These are phyloP conservation scores for Tribolium madens DNA, from an alignment of 1,140 invertebrate genomes.

Conservation along the genomic window DNA sequence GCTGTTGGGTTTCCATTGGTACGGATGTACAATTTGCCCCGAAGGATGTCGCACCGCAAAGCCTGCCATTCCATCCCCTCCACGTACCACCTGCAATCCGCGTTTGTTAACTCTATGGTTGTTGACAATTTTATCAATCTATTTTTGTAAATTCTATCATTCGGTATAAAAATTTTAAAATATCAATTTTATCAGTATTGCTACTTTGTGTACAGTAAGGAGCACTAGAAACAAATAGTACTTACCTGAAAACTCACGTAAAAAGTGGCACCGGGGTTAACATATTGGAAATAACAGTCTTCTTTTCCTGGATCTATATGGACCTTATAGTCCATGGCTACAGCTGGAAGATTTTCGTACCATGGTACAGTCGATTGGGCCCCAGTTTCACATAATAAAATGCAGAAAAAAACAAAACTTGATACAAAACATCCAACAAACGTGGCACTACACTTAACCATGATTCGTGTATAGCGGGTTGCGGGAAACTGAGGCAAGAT, in stretches of 20 bases:
- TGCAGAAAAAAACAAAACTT: constrained; percentile 36
- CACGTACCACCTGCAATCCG: constrained; percentile 78
- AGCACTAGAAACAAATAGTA: not conserved
- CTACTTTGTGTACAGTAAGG: not conserved
- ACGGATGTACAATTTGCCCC: constrained; percentile 87
- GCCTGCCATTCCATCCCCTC: constrained; percentile 92
- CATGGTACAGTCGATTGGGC: constrained; percentile 68
- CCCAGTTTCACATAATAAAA: constrained; percentile 28
- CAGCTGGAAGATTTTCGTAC: constrained; percentile 87
- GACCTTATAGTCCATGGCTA: constrained; percentile 95
- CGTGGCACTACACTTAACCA: constrained; percentile 40
- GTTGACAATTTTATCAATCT: not conserved
- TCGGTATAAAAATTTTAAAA: constrained; percentile 3
- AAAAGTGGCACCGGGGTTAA: constrained; percentile 90
- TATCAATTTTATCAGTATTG: not conserved
- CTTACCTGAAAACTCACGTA: constrained; percentile 93
- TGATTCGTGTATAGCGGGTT: constrained; percentile 37
- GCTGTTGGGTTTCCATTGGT: constrained; percentile 87
- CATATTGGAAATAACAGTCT: constrained; percentile 95
- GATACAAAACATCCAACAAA: constrained; percentile 19
- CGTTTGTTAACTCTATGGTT: not conserved
- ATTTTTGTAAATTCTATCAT: not conserved
- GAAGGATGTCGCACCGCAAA: constrained; percentile 90
- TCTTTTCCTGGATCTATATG: constrained; percentile 94
- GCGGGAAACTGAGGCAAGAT: constrained; percentile 3